phyloP scores from a whole-genome alignment of 2,113 vertebrate genomes.

The Todiramphus saurophagus region DNA sequence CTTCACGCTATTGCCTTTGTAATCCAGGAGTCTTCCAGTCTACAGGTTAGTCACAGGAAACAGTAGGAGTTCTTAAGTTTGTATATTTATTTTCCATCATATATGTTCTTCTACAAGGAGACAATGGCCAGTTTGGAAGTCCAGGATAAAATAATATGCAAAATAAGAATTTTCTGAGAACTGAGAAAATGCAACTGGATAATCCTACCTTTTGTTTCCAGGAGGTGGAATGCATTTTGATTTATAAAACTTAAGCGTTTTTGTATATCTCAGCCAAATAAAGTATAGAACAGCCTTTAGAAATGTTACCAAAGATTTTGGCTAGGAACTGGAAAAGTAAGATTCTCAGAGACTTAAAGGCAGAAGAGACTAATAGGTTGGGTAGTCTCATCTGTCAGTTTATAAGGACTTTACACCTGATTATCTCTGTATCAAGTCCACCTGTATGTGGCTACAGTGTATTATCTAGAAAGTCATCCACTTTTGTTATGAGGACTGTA shows the following conservation, averaged over 20 bases:
- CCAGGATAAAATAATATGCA: not conserved
- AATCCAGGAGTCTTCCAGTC: constrained; percentile 98
- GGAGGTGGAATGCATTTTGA: not conserved
- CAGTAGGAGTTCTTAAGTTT: not conserved
- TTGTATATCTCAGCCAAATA: not conserved
- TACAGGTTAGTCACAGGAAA: constrained; percentile 82
- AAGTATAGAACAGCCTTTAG: not conserved
- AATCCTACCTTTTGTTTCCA: not conserved
- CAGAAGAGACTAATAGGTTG: not conserved
- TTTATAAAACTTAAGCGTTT: not conserved
- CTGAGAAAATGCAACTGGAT: not conserved
- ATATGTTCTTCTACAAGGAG: not conserved
- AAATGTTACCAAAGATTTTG: not conserved
- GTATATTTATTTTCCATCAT: not conserved
- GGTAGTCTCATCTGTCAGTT: not conserved
- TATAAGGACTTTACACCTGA: not conserved
- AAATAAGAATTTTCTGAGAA: not conserved
- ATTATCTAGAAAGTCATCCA: not conserved
- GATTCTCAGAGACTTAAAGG: not conserved
- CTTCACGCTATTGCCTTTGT: constrained; percentile 95
- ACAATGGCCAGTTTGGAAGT: not conserved
- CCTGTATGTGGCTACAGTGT: not conserved
- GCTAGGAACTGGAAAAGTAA: not conserved
- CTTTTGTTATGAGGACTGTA: not conserved
- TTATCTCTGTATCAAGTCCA: not conserved